A percentile compares a stretch with the other conserved stretches of the same genome.
These are phyloP conservation scores for Hippocampus mohnikei DNA, from an alignment of 2,113 vertebrate species.

Conservation along the genomic window DNA sequence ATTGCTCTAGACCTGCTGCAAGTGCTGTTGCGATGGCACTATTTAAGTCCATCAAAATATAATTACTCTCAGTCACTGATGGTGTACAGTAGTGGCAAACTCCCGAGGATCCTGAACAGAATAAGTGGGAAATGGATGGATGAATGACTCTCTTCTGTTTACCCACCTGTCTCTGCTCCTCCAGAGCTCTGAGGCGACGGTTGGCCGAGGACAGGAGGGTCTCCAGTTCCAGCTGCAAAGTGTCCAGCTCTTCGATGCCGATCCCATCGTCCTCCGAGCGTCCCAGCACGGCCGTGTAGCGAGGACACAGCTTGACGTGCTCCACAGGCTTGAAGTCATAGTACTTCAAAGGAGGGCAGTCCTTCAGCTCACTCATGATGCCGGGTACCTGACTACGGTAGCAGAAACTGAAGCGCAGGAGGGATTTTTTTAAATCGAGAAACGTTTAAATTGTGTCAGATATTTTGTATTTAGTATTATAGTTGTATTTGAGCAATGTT, in stretches of 20 bases:
- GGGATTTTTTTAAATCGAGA: not conserved
- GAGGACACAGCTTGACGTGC: slow-evolving; percentile 91
- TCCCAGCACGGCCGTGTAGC: slow-evolving; percentile 92
- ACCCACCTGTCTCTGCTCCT: slow-evolving; percentile 93
- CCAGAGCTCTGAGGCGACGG: slow-evolving; percentile 87
- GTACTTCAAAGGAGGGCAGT: slow-evolving; percentile 95
- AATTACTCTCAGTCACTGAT: too few species aligned
- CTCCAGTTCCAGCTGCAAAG: slow-evolving; percentile 94
- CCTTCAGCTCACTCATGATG: slow-evolving; percentile 94
- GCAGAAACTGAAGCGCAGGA: not conserved
- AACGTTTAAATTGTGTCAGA: not conserved
- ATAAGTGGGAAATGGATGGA: too few species aligned
- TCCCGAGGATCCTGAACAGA: too few species aligned
- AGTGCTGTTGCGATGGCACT: too few species aligned
- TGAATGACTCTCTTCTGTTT: not conserved
- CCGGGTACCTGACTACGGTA: slow-evolving; percentile 14
- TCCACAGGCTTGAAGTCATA: slow-evolving; percentile 98
- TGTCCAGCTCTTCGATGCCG: slow-evolving; percentile 96
- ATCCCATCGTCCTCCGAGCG: slow-evolving; percentile 97
- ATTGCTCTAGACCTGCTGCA: too few species aligned
- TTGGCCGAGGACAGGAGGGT: slow-evolving; percentile 93
- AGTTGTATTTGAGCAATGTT: not conserved
- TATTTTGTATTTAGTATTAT: not conserved
- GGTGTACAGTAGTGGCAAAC: not conserved
- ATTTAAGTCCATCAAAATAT: too few species aligned